Evolutionary conservation across 2,888 invertebrate genomes (phyloP).

Genomic region (Magallana nippona): DNA sequence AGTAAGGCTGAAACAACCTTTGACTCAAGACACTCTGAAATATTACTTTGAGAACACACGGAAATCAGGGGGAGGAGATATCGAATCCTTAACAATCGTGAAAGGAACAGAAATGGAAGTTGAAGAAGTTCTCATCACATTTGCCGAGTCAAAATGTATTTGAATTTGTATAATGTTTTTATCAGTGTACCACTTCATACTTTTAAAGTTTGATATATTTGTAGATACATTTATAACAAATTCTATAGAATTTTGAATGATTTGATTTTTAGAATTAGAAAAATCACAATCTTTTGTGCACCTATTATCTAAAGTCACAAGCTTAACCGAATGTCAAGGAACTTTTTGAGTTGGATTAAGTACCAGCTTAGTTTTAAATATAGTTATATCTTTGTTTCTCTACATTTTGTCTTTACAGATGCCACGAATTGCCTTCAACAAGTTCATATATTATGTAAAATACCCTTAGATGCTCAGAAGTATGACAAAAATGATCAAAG

Average conservation of each 20-base stretch:
- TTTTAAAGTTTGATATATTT: too few species aligned
- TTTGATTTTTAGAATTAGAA: too few species aligned
- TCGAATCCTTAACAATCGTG: constrained; percentile 22
- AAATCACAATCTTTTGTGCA: too few species aligned
- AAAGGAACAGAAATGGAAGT: neutral
- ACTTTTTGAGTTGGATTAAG: too few species aligned
- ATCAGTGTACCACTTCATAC: too few species aligned
- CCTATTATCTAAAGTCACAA: too few species aligned
- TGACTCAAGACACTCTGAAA: constrained; percentile 44
- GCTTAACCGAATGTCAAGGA: too few species aligned
- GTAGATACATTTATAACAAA: too few species aligned
- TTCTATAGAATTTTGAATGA: too few species aligned
- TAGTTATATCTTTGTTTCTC: too few species aligned
- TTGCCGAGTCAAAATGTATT: constrained; percentile 30
- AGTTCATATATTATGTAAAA: constrained; percentile 5
- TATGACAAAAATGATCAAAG: constrained; percentile 17
- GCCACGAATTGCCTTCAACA: constrained; percentile 29
- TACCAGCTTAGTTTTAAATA: too few species aligned
- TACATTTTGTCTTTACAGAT: constrained; percentile 30
- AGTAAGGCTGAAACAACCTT: constrained; percentile 1
- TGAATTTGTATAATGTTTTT: too few species aligned
- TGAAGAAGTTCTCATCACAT: constrained; percentile 43
- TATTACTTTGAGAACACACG: constrained; percentile 57
- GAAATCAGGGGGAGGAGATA: constrained; percentile 57
- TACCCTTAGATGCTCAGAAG: neutral